Conservation (phyloP, 2,888 invertebrate species). For the Philonicus albiceps region DNA sequence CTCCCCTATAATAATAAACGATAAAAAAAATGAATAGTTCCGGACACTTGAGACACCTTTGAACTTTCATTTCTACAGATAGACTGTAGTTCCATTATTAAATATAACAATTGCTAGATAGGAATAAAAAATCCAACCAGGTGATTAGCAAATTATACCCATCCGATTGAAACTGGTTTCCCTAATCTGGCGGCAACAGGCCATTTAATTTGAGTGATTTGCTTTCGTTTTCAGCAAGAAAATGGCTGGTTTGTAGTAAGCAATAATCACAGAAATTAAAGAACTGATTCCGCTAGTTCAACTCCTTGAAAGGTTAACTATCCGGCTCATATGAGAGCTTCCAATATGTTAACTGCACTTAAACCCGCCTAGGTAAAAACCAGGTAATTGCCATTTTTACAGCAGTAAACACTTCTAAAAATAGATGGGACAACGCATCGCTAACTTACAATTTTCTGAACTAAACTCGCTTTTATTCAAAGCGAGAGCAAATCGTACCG, state of each 20-base stretch:
- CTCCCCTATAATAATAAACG: not conserved
- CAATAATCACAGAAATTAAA: not conserved
- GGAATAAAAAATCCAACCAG: not conserved
- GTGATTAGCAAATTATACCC: not conserved
- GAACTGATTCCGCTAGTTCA: not conserved
- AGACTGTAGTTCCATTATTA: not conserved
- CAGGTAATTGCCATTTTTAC: not conserved
- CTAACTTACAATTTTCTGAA: not conserved
- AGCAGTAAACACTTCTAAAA: not conserved
- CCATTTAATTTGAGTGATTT: not conserved
- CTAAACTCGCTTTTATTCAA: not conserved
- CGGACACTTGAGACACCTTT: not conserved
- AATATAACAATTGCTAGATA: not conserved
- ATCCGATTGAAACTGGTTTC: not conserved
- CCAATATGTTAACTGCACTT: not conserved
- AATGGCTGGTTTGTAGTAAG: not conserved
- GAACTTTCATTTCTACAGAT: not conserved
- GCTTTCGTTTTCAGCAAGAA: not conserved
- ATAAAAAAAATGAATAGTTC: not conserved
- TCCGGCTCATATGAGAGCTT: not conserved
- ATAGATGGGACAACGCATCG: not conserved
- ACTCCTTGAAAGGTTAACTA: not conserved
- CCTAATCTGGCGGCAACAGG: not conserved
- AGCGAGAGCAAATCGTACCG: not conserved
- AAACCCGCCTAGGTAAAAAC: not conserved